Evolutionary conservation across 37 sponge, comb jelly and placozoan species (phyloP), one percentile per base, ranked within the genome.

Genomic region (Cliona cf. orientalis): DNA sequence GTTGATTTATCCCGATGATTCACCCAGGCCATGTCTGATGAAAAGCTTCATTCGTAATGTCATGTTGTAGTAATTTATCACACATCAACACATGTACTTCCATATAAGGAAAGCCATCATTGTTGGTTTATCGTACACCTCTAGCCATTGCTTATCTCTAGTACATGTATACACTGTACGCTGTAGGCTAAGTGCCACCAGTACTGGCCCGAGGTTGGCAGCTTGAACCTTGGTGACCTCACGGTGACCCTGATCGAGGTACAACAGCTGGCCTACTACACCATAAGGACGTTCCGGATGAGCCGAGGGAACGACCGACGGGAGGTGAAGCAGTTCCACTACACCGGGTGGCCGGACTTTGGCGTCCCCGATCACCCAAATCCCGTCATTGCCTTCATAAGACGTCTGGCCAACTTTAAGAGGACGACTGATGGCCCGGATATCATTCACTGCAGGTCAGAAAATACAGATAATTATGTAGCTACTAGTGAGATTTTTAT

Each of bases 281-380:
- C 82, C 31, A 73, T 90, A 25, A 71, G 96, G 37, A 86, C 84
- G 2, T 94, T 94, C 75, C 56, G 39, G 11, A 36, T 94, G 34
- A 58, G 43, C 34, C 85, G 31, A 59, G n/a, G n/a, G n/a, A n/a
- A n/a, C n/a, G n/a, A n/a, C n/a, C n/a, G n/a, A n/a, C 46, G 76
- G 60, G 84, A 85, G 71, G 71, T 90, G 56, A 92, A 89, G 78
- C 94, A 90, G 75, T 85, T 89, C 70, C 94, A 93, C 70, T 93
- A 90, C 92, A 91, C 92, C 29, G 78, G 83, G 7, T 93, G 94
- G 94, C 94, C 94, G 43, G 94, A 93, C 67, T 88, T 87, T 80
- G 94, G 94, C 5, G 94, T 93, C 25, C 94, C 94, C 0, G 89
- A 93, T 2, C 72, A 85, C 22, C 74, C 94, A 32, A 68, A 71